A percentile compares a stretch with the other conserved stretches of the same genome.
Conservation (phyloP, 2,797 vertebrate genomes). For the Microctenopoma steveboyesi region DNA sequence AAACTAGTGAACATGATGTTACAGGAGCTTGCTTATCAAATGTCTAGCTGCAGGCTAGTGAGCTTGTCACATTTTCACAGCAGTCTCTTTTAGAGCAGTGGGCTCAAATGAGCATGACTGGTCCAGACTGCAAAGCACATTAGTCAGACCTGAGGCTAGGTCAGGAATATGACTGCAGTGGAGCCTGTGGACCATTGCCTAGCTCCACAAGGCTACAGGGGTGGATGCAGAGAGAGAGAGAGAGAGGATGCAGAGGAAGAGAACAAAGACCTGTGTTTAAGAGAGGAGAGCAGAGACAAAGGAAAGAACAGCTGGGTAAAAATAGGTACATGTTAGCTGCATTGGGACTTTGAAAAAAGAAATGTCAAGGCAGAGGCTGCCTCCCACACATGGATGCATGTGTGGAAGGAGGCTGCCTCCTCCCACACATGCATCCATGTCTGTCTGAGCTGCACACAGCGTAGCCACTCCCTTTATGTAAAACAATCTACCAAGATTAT, state of each 20-base stretch:
- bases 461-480: constrained; percentile 72
- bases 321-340: constrained; percentile 46
- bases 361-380: constrained; percentile 40
- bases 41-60: constrained; percentile 37
- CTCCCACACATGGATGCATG: constrained; percentile 41
- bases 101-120: constrained; percentile 51
- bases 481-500: constrained; percentile 1
- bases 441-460: constrained; percentile 51
- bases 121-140: constrained; percentile 51
- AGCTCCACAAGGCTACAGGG: constrained; percentile 65
- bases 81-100: constrained; percentile 27
- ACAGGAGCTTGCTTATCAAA: constrained; percentile 40
- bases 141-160: constrained; percentile 57
- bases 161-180: constrained; percentile 69
- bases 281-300: constrained; percentile 55
- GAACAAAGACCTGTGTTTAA: constrained; percentile 71
- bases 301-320: constrained; percentile 46
- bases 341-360: constrained; percentile 30
- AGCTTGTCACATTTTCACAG: constrained; percentile 52
- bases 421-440: constrained; percentile 48
- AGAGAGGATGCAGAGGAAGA: constrained; percentile 44
- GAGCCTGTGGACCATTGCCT: constrained; percentile 40
- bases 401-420: constrained; percentile 58
- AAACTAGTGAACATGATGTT: constrained; percentile 35
- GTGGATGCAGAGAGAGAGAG: constrained; percentile 49